phyloP scores from a whole-genome alignment of 2,797 vertebrate genomes.

The Hoplostethus mediterraneus region DNA sequence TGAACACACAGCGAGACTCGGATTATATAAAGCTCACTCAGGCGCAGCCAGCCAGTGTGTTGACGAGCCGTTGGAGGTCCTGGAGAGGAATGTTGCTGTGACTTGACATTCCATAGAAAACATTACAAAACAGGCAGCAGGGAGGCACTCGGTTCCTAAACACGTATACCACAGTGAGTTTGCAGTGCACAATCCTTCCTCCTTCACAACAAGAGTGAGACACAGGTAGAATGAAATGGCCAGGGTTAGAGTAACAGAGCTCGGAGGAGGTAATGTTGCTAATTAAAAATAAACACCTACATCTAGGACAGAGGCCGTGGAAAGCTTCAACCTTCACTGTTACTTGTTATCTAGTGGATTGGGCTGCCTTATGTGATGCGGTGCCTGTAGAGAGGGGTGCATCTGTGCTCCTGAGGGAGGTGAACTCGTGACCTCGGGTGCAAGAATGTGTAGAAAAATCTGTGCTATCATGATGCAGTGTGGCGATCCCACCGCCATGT shows the following conservation, averaged over 20 bases:
- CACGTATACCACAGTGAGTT: conserved; percentile 18
- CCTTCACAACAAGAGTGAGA: background rate
- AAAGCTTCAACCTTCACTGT: conserved; percentile 7
- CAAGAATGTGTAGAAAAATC: conserved; percentile 64
- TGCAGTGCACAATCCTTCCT: conserved; percentile 8
- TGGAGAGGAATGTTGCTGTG: conserved; percentile 27
- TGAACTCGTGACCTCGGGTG: conserved; percentile 57
- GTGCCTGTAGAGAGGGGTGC: conserved; percentile 38
- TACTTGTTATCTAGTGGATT: background rate
- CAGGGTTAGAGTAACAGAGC: conserved; percentile 19
- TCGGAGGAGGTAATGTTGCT: conserved; percentile 42
- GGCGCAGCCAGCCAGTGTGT: conserved; percentile 17
- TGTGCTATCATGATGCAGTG: conserved; percentile 27
- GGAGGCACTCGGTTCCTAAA: conserved; percentile 49
- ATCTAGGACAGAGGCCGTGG: conserved; percentile 10
- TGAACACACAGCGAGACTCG: conserved; percentile 27
- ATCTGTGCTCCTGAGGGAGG: conserved; percentile 61
- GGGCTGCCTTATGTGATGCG: conserved; percentile 13
- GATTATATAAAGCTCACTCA: conserved; percentile 45
- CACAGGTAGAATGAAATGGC: conserved; percentile 10
- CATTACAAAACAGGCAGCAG: conserved; percentile 30
- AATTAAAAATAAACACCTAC: conserved; percentile 76
- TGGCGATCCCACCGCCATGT: conserved; percentile 43
- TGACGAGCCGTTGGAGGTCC: conserved; percentile 25
- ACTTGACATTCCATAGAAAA: conserved; percentile 35